Base-by-base conservation (phyloP, 1,140 invertebrate species). In the Drosophila arizonae region DNA sequence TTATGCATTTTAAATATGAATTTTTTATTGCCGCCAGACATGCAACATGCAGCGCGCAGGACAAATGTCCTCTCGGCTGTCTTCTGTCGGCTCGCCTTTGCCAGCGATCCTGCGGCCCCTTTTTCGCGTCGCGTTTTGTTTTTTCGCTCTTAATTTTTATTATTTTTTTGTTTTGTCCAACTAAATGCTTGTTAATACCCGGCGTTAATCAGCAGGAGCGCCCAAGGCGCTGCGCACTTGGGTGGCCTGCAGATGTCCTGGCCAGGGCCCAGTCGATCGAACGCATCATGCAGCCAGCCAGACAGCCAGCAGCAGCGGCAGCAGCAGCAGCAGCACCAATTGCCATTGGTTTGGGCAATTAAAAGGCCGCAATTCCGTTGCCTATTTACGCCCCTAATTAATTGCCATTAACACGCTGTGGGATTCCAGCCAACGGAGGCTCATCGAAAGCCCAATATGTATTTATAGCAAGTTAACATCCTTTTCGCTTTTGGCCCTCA, bases 1-100 rank as follows among this genome's bases (percentile, higher is more conserved):
- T 87, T 87, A 87, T 87, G 82, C 84, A 87, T 82, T 87, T 87
- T 87, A 87, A 82, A 87, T 87, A 82, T 77, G 69, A 68, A 87
- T 73, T 87, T 73, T 87, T 87, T 81, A 87, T 79, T 65, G 46
- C 69, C 82, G 48, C 62, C 76, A 81, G 79, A 79, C 82, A 86
- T 79, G 82, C 81, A 73, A 82, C 21, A 15, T 52, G 51, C 48
- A 24, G 41, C 54, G 50, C 36, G 24, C 52, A 46, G 45, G 39
- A 46, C 45, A 67, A 50, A 60, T 48, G 6, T 4, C 28, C 36
- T 58, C 28, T 48, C 41, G 13, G 41, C 41, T 43, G 4, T 43
- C 41, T 1, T 24, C 50, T 60, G 9, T 36, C 15, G 28, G 10
- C 43, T 17, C 21, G 43, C 28, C 43, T 15, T 30, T 11, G 13